Base-by-base conservation (phyloP, 2,888 invertebrate genomes). In the Cryptus viduatorius region DNA sequence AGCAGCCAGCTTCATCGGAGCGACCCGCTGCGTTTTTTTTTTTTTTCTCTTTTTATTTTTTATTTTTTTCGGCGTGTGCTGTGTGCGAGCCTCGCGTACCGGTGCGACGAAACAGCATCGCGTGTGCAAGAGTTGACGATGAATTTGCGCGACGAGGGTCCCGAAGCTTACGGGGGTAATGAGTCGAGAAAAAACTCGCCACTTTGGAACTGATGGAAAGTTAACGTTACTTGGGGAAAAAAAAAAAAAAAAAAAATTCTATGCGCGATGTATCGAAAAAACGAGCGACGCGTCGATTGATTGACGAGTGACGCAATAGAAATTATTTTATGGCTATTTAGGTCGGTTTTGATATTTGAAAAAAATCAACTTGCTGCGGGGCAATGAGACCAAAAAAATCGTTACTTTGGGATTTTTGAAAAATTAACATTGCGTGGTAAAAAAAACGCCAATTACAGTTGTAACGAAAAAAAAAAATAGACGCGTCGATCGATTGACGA, bases 111-210 rank as follows among this genome's bases (percentile, higher is more conserved):
- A 67, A 65, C 29, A 64, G 46, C n/a, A 72, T 75, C 78, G 73
- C 67, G 56, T 71, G 85, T 83, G 86, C 83, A 86, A 85, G 81
- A 86, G 86, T 85, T 86, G 84, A 84, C 78, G 82, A 69, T 71
- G 68, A 78, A 77, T 83, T 82, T 69, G 77, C 59, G 69, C 72
- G 56, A 71, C 53, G 80, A 76, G 81, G 65, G 44, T 53, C 67
- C 68, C 56, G 67, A 42, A 79, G 31, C 76, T 24, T 46, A 37
- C 46, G 79, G 53, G 86, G 87, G 89, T 88, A 88, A 89, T 89
- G 87, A 88, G 86, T 85, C 87, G 87, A 86, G 65, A 68, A 86
- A 86, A 86, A 86, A 86, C 84, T 88, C 84, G 83, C 85, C 86
- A 84, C 84, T 84, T 78, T 81, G 59, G n/a, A 64, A 77, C 75